Base-by-base conservation (phyloP, 1,140 invertebrate species). In the Saccostrea cuccullata region DNA sequence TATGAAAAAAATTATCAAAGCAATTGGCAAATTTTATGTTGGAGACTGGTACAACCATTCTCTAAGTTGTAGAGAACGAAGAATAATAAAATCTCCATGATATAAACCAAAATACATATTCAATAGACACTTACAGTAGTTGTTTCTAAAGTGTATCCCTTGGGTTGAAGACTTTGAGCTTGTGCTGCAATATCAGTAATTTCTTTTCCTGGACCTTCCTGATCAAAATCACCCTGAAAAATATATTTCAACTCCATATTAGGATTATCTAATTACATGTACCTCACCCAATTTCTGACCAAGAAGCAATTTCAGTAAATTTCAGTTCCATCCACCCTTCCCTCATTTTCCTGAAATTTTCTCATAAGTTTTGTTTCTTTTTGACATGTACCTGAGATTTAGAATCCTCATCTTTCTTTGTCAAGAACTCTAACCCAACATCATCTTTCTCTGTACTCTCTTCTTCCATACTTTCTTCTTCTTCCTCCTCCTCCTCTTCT, bases 111-210 rank as follows among this genome's bases (percentile, higher is more conserved):
- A 30, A 82, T 11, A 82, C 6, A 3, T 77, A 56, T 15, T 47
- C 47, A 47, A 9, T 47, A 47, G 1, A 47, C 86, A 92, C 91
- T 95, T 89, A 96, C 96, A 94, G 97, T 97, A 85, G 98, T 98
- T 64, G 98, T 98, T 91, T 98, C 97, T 84, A 99, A 95, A 9
- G 98, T 99, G 93, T 98, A 99, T 93, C 99, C 99, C 95, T 98
- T 99, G 0, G 99, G 99, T 95, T 99, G 98, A 93, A 99, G 97
- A 94, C 98, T 98, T 95, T 99, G 98, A 82, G 99, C 99, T 87
- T 99, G 96, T 86, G 98, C 98, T 77, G 99, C 98, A 83, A 98
- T 98, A 95, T 99, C 98, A 93, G 95, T 95, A 0, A 97, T 93
- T 91, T 97, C 97, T 92, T 97, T 96, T 40, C 96, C 95, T 86